Evolutionary conservation across 2,113 vertebrate genomes (phyloP).

Genomic region (Prunella fulvescens): DNA sequence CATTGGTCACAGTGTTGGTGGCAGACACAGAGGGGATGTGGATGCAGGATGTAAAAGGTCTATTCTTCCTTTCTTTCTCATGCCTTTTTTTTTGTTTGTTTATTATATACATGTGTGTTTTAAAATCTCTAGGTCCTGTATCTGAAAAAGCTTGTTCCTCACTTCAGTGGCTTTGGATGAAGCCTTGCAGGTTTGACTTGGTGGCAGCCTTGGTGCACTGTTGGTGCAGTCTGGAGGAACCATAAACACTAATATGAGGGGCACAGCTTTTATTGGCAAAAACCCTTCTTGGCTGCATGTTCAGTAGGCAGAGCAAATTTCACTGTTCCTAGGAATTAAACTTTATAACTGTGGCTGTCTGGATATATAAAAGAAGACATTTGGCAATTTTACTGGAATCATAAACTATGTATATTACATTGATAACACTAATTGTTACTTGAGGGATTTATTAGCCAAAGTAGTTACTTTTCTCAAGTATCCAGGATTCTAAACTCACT

Average conservation of each 20-base stretch:
- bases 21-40: not conserved
- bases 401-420: constrained; percentile 51
- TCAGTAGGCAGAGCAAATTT: not conserved
- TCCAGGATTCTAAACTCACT: constrained; percentile 29
- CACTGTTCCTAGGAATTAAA: not conserved
- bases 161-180: not conserved
- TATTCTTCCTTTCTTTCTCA: not conserved
- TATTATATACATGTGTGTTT: not conserved
- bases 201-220: not conserved
- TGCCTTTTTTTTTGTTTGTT: too few species aligned
- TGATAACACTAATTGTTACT: constrained; percentile 64
- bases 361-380: not conserved
- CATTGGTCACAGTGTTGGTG: not conserved
- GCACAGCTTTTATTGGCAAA: not conserved
- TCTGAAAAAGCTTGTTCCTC: not conserved
- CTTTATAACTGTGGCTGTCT: not conserved
- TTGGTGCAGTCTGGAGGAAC: too few species aligned
- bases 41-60: not conserved
- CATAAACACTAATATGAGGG: too few species aligned
- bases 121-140: not conserved
- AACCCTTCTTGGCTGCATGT: not conserved
- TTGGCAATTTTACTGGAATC: constrained; percentile 19
- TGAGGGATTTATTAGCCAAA: constrained; percentile 64
- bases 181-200: not conserved
- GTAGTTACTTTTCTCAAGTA: constrained; percentile 18